Base-by-base conservation (phyloP, 2,888 invertebrate genomes). In the Pimpla rufipes region DNA sequence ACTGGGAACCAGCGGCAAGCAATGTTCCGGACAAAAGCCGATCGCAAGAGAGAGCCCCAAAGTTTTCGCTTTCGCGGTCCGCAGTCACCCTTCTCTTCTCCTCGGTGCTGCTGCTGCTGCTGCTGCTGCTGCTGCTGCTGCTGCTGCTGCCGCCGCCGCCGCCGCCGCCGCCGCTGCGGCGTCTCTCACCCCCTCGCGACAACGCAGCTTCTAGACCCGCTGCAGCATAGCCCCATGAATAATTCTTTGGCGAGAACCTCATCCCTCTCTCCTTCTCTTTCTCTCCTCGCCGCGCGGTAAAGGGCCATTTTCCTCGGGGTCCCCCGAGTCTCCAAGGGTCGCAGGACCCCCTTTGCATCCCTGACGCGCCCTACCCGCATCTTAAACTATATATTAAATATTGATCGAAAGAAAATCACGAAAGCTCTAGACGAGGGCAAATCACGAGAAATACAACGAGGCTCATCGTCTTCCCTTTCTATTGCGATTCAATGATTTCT, bases 11-110 rank as follows among this genome's bases (percentile, higher is more conserved):
- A 45, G n/a, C 50, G 37, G 64, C 29, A 71, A 57, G 74, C 80
- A 89, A 85, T 80, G 85, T 85, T 88, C 86, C 85, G 86, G 59
- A 88, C 88, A 89, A 88, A 88, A 87, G 87, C 86, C 83, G 70
- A 77, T 83, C 79, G 79, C 70, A n/a, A n/a, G 50, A 50, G 52
- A 59, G 57, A 77, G 59, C 76, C 66, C 57, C 11, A 50, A 78
- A 81, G 67, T 81, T 78, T 81, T 81, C 81, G 47, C 62, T 74
- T 73, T 74, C 68, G 77, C 50, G 75, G 45, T 81, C 47, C 75
- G 62, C 66, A 73, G 66, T 67, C 66, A 59, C 70, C 68, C 57
- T 70, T 50, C 8, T 4, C 18, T 16, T 40, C 35, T 29, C 29
- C 29, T 29, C 29, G 5, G 29, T 29, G 29, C 29, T 29, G 29